These are phyloP conservation scores for Uropetala carovei DNA, from an alignment of 2,888 invertebrate genomes.

Conservation along the genomic window DNA sequence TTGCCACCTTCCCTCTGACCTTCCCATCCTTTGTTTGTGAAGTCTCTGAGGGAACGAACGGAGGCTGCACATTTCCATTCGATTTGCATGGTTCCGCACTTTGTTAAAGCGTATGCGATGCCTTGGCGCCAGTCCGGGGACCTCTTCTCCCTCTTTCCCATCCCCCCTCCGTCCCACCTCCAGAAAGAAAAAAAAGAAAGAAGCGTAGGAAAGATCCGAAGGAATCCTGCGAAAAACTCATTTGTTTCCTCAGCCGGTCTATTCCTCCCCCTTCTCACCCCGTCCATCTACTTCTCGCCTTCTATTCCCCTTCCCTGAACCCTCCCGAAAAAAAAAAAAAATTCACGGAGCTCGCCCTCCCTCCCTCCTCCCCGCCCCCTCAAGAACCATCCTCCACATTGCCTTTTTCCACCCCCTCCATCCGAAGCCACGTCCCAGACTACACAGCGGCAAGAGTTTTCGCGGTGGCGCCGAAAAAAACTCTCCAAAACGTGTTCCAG, in stretches of 20 bases:
- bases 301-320: not conserved
- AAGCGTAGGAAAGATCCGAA: not conserved
- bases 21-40: not conserved
- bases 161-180: not conserved
- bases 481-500: slow-evolving; percentile 63
- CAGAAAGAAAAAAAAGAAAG: not conserved
- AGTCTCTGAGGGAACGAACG: not conserved
- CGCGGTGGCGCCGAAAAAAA: slow-evolving; percentile 59
- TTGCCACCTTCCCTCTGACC: not conserved
- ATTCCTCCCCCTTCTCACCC: slow-evolving; percentile 29
- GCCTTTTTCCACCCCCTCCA: not conserved
- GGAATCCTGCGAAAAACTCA: slow-evolving; percentile 34
- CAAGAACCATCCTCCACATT: not conserved
- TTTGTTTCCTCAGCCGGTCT: slow-evolving; percentile 1
- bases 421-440: slow-evolving; percentile 50
- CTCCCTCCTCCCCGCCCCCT: not conserved
- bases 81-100: slow-evolving; percentile 15
- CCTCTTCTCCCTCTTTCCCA: not conserved
- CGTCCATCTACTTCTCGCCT: not conserved
- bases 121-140: not conserved
- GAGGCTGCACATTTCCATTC: slow-evolving; percentile 27
- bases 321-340: too few species aligned
- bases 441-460: slow-evolving; percentile 59
- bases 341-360: not conserved
- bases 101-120: slow-evolving; percentile 11